Evolutionary conservation across 2,888 invertebrate genomes (phyloP).

Genomic region (Ochropacha duplaris): DNA sequence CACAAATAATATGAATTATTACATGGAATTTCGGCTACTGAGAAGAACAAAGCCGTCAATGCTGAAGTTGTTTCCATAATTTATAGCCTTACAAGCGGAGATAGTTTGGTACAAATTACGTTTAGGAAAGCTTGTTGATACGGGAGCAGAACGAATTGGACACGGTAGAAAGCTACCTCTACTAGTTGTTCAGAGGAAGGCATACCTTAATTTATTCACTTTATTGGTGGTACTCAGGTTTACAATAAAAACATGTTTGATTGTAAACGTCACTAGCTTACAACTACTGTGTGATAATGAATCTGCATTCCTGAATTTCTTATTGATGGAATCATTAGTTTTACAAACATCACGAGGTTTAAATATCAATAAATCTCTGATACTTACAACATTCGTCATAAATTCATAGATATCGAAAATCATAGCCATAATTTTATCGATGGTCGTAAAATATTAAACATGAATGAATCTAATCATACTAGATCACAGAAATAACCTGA

Average conservation of each 20-base stretch:
- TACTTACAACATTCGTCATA: too few relatives aligned
- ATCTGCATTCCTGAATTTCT: too few relatives aligned
- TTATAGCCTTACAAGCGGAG: slow-evolving; percentile 11
- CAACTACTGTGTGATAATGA: too few relatives aligned
- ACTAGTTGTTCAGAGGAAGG: slow-evolving; percentile 4
- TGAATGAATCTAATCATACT: neutral
- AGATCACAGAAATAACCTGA: neutral
- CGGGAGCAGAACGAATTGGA: slow-evolving; percentile 46
- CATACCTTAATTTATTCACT: slow-evolving; percentile 15
- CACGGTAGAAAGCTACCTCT: slow-evolving; percentile 41
- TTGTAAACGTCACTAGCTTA: neutral
- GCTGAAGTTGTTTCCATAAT: slow-evolving; percentile 8
- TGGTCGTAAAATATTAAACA: neutral
- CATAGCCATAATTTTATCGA: neutral
- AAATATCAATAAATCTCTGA: too few relatives aligned
- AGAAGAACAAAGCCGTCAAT: neutral
- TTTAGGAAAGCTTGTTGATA: slow-evolving; percentile 39
- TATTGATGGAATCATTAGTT: too few relatives aligned
- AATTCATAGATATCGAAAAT: neutral
- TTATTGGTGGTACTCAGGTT: slow-evolving; percentile 13
- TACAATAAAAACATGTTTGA: slow-evolving; percentile 7
- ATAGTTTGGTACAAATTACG: slow-evolving; percentile 14
- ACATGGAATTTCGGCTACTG: neutral
- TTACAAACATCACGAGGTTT: too few relatives aligned
- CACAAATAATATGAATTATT: neutral